phyloP scores from a whole-genome alignment of 2,888 invertebrate genomes.

The Mythimna pallens region DNA sequence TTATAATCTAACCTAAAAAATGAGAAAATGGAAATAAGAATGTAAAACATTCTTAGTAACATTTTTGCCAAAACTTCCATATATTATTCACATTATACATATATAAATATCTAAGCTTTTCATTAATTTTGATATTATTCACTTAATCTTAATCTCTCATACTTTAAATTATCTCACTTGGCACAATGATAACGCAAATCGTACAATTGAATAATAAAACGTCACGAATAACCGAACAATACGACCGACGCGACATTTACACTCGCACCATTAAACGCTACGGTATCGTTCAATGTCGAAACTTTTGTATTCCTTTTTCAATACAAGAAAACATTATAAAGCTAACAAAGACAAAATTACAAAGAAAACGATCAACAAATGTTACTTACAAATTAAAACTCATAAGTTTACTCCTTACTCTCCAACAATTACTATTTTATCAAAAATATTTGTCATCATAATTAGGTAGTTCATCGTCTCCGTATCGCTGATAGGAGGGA shows the following conservation, averaged over 20 bases:
- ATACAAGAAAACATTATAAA: conserved; percentile 88
- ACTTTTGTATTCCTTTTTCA: conserved; percentile 77
- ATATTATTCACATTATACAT: conserved; percentile 90
- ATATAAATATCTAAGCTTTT: conserved; percentile 88
- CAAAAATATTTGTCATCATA: conserved; percentile 83
- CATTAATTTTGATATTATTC: conserved; percentile 89
- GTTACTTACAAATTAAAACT: conserved; percentile 89
- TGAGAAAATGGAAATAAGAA: conserved; percentile 80
- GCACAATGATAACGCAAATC: conserved; percentile 89
- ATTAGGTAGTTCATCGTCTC: conserved; percentile 71
- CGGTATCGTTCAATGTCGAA: conserved; percentile 79
- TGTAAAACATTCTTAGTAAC: conserved; percentile 80
- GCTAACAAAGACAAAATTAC: conserved; percentile 90
- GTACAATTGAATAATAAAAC: conserved; percentile 85
- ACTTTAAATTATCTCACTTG: conserved; percentile 89
- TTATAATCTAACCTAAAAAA: conserved; percentile 80
- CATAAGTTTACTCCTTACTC: conserved; percentile 85
- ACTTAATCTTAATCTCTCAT: conserved; percentile 90
- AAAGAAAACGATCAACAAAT: conserved; percentile 90
- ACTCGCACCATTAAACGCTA: conserved; percentile 80
- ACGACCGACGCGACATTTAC: conserved; percentile 72
- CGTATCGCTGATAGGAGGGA: conserved; percentile 62
- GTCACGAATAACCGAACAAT: conserved; percentile 79
- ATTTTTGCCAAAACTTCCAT: conserved; percentile 89
- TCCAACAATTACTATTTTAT: conserved; percentile 88